Evolutionary conservation across 2,113 vertebrate species (phyloP).

Genomic region (Calypte anna): DNA sequence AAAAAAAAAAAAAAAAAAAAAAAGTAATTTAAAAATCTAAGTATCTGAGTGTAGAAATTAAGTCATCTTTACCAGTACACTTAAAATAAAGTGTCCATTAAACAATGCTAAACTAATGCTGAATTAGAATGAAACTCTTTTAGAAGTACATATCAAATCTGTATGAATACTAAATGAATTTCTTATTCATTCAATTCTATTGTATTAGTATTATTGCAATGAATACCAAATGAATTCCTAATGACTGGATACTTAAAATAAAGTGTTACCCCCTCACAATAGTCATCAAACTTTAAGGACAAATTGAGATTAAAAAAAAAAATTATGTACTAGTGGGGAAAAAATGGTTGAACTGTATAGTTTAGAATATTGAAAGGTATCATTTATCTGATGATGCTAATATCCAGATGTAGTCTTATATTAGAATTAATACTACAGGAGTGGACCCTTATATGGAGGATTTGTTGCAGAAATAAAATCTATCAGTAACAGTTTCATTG

Average conservation of each 20-base stretch:
- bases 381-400: slow-evolving; percentile 74
- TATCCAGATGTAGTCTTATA: slow-evolving; percentile 73
- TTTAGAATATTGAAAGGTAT: slow-evolving; percentile 59
- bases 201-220: slow-evolving; percentile 72
- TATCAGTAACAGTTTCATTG: slow-evolving; percentile 83
- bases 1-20: not conserved
- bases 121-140: slow-evolving; percentile 59
- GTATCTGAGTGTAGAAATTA: slow-evolving; percentile 35
- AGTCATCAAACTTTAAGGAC: slow-evolving; percentile 65
- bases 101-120: slow-evolving; percentile 47
- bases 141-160: slow-evolving; percentile 57
- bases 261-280: slow-evolving; percentile 72
- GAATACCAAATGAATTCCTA: slow-evolving; percentile 75
- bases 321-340: slow-evolving; percentile 2
- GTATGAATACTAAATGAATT: slow-evolving; percentile 69
- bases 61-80: slow-evolving; percentile 42
- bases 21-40: not conserved
- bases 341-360: slow-evolving; percentile 2
- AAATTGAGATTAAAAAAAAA: slow-evolving; percentile 20
- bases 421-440: slow-evolving; percentile 77
- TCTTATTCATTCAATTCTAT: slow-evolving; percentile 64
- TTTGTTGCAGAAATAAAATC: slow-evolving; percentile 84
- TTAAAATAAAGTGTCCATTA: slow-evolving; percentile 72
- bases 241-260: slow-evolving; percentile 75
- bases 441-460: slow-evolving; percentile 72